Evolutionary conservation across 2,888 invertebrate species (phyloP).

Genomic region (Cyclophora albipunctata): DNA sequence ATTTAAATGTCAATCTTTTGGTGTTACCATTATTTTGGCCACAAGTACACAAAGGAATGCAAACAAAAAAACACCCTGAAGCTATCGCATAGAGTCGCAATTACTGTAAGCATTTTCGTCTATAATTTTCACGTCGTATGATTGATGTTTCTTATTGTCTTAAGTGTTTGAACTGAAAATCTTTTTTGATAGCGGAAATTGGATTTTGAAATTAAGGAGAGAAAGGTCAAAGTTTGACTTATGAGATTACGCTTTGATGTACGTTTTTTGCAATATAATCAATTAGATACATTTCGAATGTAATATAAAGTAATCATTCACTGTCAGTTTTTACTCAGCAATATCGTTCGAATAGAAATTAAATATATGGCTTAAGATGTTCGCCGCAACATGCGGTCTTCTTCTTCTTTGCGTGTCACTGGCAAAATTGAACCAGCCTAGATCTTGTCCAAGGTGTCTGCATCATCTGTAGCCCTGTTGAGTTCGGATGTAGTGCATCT

Average conservation of each 20-base stretch:
- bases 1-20: conserved; percentile 74
- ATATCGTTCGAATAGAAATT: too few species aligned
- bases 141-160: conserved; percentile 62
- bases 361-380: too few species aligned
- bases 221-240: conserved; percentile 53
- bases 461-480: too few species aligned
- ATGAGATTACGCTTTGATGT: conserved; percentile 50
- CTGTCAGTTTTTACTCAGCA: conserved; percentile 6
- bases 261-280: conserved; percentile 35
- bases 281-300: conserved; percentile 8
- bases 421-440: too few species aligned
- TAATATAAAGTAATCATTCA: conserved; percentile 13
- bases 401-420: too few species aligned
- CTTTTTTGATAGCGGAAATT: conserved; percentile 18
- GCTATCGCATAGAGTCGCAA: conserved; percentile 22
- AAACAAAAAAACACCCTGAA: conserved; percentile 26
- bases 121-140: conserved; percentile 62
- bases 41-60: conserved; percentile 28
- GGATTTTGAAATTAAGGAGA: conserved; percentile 40
- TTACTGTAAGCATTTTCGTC: conserved; percentile 12
- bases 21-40: conserved; percentile 39
- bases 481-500: too few species aligned
- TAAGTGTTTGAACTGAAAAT: conserved; percentile 19
- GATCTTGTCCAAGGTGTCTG: too few species aligned
- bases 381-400: too few species aligned